Base-by-base conservation (phyloP, 2,113 vertebrate genomes). In the Elaphurus davidianus region DNA sequence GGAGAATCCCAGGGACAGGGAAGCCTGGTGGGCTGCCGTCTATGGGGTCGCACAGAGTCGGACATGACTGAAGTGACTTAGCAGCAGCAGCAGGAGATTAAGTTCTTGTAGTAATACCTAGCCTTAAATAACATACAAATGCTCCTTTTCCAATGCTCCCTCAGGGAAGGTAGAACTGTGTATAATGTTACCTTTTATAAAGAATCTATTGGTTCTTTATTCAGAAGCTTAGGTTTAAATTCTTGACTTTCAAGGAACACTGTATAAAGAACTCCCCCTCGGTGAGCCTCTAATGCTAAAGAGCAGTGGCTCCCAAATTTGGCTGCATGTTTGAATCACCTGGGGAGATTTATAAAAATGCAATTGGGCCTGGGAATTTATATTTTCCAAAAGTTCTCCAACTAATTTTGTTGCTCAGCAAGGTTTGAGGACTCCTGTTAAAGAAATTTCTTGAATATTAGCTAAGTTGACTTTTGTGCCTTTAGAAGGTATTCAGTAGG, bases 181-280 rank as follows among this genome's bases (percentile, higher is more conserved):
- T 93, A 86, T 96, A 98, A 97, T 57, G 50, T 97, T 96, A 96
- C 97, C 97, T 93, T 74, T 98, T 98, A 94, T 84, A 67, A 96
- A 95, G 96, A 84, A 84, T 91, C 94, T 93, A 45, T 93, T 89
- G 57, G 86, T 94, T 60, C 96, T 98, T 98, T 97, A 91, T 96
- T 95, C 91, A 93, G 82, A 95, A 50, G 71, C 93, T 96, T 96
- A 92, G 90, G 54, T 95, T 98, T 87, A 97, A 98, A 93, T 96
- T 96, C 89, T 96, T 96, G 89, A 98, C 97, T 98, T 97, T 97
- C 91, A 97, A 95, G 76, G 90, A 96, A 94, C 64, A 82, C 19
- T 67, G 30, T 71, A 45, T 64, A 71, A 97, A 96, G 92, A 95
- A 88, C 87, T 71, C 43, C 27, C 91, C 52, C 78, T 95, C 3